phyloP scores from a whole-genome alignment of 2,113 vertebrate species.

The Cyanoderma ruficeps region DNA sequence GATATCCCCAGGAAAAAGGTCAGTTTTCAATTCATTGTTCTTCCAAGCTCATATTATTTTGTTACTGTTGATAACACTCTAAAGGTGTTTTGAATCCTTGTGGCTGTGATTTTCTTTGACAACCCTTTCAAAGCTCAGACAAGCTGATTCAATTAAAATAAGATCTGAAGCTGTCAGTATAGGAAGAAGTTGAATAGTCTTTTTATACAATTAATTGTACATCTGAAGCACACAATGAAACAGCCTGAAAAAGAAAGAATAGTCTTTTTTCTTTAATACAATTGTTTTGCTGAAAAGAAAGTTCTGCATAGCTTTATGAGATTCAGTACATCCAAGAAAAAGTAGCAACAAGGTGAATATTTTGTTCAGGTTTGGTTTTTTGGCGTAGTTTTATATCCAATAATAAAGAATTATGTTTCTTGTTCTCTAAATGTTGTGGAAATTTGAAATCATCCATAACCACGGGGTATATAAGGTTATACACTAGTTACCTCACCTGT shows the following conservation, averaged over 20 bases:
- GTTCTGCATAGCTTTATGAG: not conserved
- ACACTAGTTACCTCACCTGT: not conserved
- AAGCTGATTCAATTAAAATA: slow-evolving; percentile 41
- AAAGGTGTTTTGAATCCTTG: slow-evolving; percentile 4
- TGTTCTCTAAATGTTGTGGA: not conserved
- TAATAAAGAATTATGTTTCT: not conserved
- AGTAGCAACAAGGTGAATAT: not conserved
- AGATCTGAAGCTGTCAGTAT: slow-evolving; percentile 21
- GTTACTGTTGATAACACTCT: not conserved
- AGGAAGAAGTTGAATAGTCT: not conserved
- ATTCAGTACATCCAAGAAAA: not conserved
- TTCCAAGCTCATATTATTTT: slow-evolving; percentile 30
- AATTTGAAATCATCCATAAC: not conserved
- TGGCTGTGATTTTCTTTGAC: slow-evolving; percentile 47
- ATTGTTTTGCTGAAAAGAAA: not conserved
- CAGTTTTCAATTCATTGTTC: slow-evolving; percentile 2
- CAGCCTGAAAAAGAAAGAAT: not conserved
- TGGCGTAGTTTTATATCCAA: not conserved
- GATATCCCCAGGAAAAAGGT: not conserved
- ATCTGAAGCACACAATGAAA: slow-evolving; percentile 9
- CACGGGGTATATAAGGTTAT: not conserved
- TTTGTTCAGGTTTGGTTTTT: not conserved
- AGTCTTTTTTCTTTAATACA: not conserved
- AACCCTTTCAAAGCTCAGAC: slow-evolving; percentile 17
- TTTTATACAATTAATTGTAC: slow-evolving; percentile 52